A percentile compares a stretch with the other conserved stretches of the same genome.
These are phyloP conservation scores for Leptocoma aspasia DNA, from an alignment of 2,113 vertebrate genomes.

Conservation along the genomic window DNA sequence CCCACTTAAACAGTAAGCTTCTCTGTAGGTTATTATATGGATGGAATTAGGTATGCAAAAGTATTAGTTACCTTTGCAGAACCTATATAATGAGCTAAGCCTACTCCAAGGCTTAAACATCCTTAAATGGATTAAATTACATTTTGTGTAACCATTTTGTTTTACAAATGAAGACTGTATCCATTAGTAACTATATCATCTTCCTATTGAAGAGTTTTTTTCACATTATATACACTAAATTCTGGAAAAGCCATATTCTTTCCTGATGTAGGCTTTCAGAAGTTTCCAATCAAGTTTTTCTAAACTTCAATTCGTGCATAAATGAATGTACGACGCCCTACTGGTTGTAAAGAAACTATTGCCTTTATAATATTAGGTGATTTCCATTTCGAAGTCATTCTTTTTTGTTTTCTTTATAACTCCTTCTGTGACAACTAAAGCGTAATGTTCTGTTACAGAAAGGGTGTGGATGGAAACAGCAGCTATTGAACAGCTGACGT, in stretches of 20 bases:
- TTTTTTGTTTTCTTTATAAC: not conserved
- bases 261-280: not conserved
- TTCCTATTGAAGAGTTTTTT: not conserved
- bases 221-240: too few species aligned
- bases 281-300: not conserved
- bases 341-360: not conserved
- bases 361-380: not conserved
- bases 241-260: not conserved
- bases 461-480: not conserved
- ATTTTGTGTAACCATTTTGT: not conserved
- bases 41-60: not conserved
- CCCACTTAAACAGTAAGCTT: not conserved
- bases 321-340: fast-evolving
- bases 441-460: not conserved
- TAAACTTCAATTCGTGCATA: not conserved
- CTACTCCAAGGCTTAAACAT: not conserved
- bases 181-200: not conserved
- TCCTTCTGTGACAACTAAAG: not conserved
- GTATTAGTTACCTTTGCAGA: not conserved
- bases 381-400: not conserved
- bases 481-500: not conserved
- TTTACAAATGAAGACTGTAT: not conserved
- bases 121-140: not conserved
- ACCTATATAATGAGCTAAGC: not conserved
- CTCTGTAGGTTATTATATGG: not conserved